Evolutionary conservation across 2,888 invertebrate genomes (phyloP).

Genomic region (Diadegma fenestrale): DNA sequence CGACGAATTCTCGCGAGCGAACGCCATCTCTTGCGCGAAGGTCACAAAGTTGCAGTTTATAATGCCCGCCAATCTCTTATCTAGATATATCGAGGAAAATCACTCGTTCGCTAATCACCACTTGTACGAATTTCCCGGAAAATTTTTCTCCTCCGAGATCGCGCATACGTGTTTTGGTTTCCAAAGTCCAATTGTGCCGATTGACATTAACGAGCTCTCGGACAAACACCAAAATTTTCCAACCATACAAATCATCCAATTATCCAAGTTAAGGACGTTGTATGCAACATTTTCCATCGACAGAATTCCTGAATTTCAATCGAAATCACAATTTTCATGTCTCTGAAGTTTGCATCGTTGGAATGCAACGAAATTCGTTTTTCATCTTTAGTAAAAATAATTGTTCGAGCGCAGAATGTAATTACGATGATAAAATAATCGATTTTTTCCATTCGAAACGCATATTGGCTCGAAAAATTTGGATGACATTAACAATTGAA

Average conservation of each 20-base stretch:
- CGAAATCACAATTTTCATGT: too few species aligned
- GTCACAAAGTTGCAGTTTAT: constrained; percentile 42
- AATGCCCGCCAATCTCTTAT: constrained; percentile 15
- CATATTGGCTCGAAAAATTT: too few species aligned
- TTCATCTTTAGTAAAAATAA: too few species aligned
- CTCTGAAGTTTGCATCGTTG: too few species aligned
- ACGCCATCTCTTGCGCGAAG: constrained; percentile 43
- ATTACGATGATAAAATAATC: too few species aligned
- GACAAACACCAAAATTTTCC: not conserved
- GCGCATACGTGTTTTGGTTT: not conserved
- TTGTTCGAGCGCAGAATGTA: too few species aligned
- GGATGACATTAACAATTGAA: too few species aligned
- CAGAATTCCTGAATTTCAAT: too few species aligned
- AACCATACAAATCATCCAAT: not conserved
- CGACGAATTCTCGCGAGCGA: constrained; percentile 26
- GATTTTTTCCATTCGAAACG: too few species aligned
- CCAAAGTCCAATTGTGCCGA: constrained; percentile 20
- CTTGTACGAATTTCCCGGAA: constrained; percentile 59
- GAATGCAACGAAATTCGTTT: too few species aligned
- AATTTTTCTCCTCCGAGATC: constrained; percentile 19
- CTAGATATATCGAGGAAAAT: constrained; percentile 46
- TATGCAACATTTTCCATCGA: too few species aligned
- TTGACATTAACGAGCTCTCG: constrained; percentile 2
- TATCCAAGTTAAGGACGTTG: not conserved
- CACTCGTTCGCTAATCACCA: constrained; percentile 32